Evolutionary conservation across 2,888 invertebrate genomes (phyloP), one percentile per base, ranked within the genome.

Genomic region (Amiota minor): DNA sequence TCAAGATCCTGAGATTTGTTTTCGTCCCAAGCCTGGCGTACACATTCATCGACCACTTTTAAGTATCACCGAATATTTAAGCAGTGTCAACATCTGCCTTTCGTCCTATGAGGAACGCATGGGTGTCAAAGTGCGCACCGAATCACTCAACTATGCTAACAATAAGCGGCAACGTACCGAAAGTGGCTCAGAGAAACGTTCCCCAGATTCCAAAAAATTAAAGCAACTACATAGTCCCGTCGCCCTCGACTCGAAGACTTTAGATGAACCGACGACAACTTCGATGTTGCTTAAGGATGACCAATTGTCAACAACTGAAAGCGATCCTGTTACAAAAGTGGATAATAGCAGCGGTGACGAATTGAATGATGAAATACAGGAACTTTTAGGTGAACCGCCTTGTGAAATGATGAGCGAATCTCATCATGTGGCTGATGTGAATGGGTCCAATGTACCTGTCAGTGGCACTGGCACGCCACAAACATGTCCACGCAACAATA

Each of bases 21-120:
- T 90, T 81, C 88, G 92, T 79, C 91, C 94, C 80, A 88, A 93
- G 83, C 91, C 93, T 0, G 92, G 92, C 18, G 92, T 92, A 2
- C 91, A 92, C 79, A 92, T 96, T 70, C 93, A 94, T 80, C 88
- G 95, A 45, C 95, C 96, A 0, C 91, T 93, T 59, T 91, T 95
- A 18, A 94, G 94, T 82, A 92, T 95, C 65, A 94, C 94, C 56
- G 95, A 95, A 85, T 94, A 93, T 85, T 90, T 95, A 53, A 95
- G 95, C 74, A 94, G 94, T 81, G 93, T 94, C 82, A 95, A 94
- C 82, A 94, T 96, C 20, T 95, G 95, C 87, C 92, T 96, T 80
- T 92, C 93, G 71, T 93, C 95, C 0, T 95, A 95, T 80, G 93
- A 95, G 80, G 93, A 94, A 85, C 91, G 95, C 53, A 91, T 94